Conservation (phyloP, 2,888 invertebrate genomes). For the Pasiphila rectangulata region DNA sequence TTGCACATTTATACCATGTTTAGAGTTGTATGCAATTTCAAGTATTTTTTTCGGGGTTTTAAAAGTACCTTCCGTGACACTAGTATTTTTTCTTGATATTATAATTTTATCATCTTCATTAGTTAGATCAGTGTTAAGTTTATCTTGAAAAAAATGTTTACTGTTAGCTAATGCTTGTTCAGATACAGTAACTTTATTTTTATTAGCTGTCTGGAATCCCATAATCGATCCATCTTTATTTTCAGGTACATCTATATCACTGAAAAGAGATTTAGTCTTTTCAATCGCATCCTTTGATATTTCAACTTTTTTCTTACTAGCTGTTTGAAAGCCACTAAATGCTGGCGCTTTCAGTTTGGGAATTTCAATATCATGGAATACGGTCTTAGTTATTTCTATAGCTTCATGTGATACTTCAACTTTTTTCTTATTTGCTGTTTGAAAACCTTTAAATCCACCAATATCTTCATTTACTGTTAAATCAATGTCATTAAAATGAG, state of each 20-base stretch:
- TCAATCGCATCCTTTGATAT: too few species aligned
- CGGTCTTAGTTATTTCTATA: constrained; percentile 8
- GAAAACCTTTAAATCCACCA: constrained; percentile 10
- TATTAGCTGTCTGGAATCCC: too few species aligned
- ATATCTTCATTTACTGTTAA: too few species aligned
- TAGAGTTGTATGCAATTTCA: constrained; percentile 21
- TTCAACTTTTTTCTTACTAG: too few species aligned
- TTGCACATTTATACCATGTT: too few species aligned
- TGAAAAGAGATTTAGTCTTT: too few species aligned
- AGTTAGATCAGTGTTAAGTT: constrained; percentile 5
- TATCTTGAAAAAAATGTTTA: constrained; percentile 38
- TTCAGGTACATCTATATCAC: too few species aligned
- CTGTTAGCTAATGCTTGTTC: constrained; percentile 45
- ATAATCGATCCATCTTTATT: too few species aligned
- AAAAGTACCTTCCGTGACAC: constrained; percentile 33
- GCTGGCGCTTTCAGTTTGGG: neutral
- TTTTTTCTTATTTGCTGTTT: constrained; percentile 15
- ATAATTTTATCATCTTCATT: constrained; percentile 4
- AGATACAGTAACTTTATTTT: constrained; percentile 48
- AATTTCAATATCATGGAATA: constrained; percentile 11
- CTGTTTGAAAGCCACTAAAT: constrained; percentile 47
- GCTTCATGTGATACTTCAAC: constrained; percentile 14
- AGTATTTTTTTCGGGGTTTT: constrained; percentile 40
- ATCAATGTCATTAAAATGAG: too few species aligned
- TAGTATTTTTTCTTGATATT: constrained; percentile 33